A percentile compares a stretch with the other conserved stretches of the same genome.
These are phyloP conservation scores for Cryptotis parvus DNA, from an alignment of 2,113 vertebrate genomes.

Conservation along the genomic window DNA sequence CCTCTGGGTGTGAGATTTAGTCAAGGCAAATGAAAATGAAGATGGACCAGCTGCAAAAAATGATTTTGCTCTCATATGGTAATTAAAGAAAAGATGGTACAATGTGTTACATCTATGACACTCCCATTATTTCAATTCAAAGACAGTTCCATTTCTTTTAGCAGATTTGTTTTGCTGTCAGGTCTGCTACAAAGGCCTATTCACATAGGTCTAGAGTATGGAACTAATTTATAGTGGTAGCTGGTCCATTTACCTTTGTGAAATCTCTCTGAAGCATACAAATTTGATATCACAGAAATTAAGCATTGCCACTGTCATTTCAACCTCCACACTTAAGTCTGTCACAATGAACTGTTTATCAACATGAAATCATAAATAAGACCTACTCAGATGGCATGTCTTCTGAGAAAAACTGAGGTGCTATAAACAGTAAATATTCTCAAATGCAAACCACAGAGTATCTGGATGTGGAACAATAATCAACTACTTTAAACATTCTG, in stretches of 20 bases:
- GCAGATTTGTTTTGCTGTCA: slow-evolving; percentile 72
- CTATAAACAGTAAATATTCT: neutral
- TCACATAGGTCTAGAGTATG: slow-evolving; percentile 45
- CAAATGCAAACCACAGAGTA: neutral
- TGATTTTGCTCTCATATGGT: slow-evolving; percentile 80
- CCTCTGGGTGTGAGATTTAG: slow-evolving; percentile 64
- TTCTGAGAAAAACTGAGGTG: neutral
- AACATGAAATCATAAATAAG: neutral
- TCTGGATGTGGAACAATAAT: neutral
- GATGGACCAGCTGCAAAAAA: slow-evolving; percentile 67
- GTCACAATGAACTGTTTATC: neutral
- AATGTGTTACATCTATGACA: slow-evolving; percentile 58
- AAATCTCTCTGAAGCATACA: slow-evolving; percentile 68
- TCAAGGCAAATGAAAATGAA: slow-evolving; percentile 76
- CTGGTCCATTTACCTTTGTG: slow-evolving; percentile 70
- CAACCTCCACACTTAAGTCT: neutral
- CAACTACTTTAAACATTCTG: neutral
- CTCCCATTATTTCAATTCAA: slow-evolving; percentile 82
- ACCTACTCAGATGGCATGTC: neutral
- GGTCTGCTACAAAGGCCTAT: slow-evolving; percentile 79
- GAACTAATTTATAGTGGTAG: slow-evolving; percentile 71
- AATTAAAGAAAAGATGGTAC: slow-evolving; percentile 84
- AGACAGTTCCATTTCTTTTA: slow-evolving; percentile 84
- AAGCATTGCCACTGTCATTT: slow-evolving; percentile 60
- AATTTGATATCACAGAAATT: slow-evolving; percentile 65